Conservation (phyloP, 2,113 vertebrate genomes). For the Leptodactylus fuscus region DNA sequence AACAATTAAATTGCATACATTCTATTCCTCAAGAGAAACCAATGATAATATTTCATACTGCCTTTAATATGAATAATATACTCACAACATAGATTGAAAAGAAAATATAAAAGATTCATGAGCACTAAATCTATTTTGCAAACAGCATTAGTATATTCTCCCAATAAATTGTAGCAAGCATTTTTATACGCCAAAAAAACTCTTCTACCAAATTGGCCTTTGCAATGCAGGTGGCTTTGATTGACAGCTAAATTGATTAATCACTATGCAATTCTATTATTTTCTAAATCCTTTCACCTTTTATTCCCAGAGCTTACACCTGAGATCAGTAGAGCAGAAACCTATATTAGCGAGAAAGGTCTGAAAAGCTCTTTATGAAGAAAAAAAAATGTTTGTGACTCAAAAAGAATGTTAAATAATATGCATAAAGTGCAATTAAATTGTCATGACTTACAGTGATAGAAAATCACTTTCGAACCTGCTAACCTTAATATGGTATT, state of each 20-base stretch:
- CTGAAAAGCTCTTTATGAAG: constrained; percentile 33
- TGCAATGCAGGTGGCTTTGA: constrained; percentile 58
- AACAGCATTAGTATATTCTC: constrained; percentile 36
- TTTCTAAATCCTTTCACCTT: constrained; percentile 60
- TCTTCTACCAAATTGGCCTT: constrained; percentile 54
- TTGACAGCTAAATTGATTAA: constrained; percentile 61
- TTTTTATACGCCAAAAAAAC: constrained; percentile 46
- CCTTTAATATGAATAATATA: not conserved
- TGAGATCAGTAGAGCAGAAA: constrained; percentile 59
- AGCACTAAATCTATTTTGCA: not conserved
- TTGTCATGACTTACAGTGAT: constrained; percentile 35
- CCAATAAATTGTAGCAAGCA: constrained; percentile 32
- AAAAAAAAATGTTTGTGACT: constrained; percentile 43
- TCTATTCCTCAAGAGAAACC: not conserved
- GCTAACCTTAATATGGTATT: constrained; percentile 29
- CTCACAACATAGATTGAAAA: not conserved
- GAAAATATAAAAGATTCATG: constrained; percentile 17
- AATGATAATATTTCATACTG: not conserved
- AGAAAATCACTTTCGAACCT: constrained; percentile 34
- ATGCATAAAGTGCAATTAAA: constrained; percentile 42
- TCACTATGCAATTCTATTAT: constrained; percentile 61
- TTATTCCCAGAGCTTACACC: constrained; percentile 59
- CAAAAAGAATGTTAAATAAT: constrained; percentile 40
- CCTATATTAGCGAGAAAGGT: constrained; percentile 31
- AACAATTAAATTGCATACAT: not conserved